These are phyloP conservation scores for fruit fly (Drosophila melanogaster) DNA, from an alignment of 1,140 invertebrate genomes.

Conservation along the genomic window Release_6_plus_ISO1_MT NC_004354.4:15053501-15054000, in stretches of 20 bases:
- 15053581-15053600: slow-evolving; percentile 84
- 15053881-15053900: slow-evolving; percentile 92
- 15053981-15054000: slow-evolving; percentile 93
- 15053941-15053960: slow-evolving; percentile 96
- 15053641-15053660: slow-evolving; percentile 87
- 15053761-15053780: slow-evolving; percentile 77
- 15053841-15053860: slow-evolving; percentile 1
- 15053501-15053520: slow-evolving; percentile 83
- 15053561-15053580: slow-evolving; percentile 68
- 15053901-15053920: slow-evolving; percentile 97
- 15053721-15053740: slow-evolving; percentile 90
- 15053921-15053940: slow-evolving; percentile 97
- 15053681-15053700: slow-evolving; percentile 85
- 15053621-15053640: slow-evolving; percentile 84
- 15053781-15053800: slow-evolving; percentile 52
- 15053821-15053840: neutral
- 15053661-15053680: slow-evolving; percentile 85
- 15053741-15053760: slow-evolving; percentile 87
- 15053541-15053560: slow-evolving; percentile 59
- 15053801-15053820: slow-evolving; percentile 7
- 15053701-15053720: slow-evolving; percentile 89
- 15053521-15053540: slow-evolving; percentile 75
- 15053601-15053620: slow-evolving; percentile 84
- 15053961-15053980: slow-evolving; percentile 96
- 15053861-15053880: slow-evolving; percentile 70